These are phyloP conservation scores for Epinephelus awoara DNA, from an alignment of 2,797 vertebrate genomes.

Conservation along the genomic window DNA sequence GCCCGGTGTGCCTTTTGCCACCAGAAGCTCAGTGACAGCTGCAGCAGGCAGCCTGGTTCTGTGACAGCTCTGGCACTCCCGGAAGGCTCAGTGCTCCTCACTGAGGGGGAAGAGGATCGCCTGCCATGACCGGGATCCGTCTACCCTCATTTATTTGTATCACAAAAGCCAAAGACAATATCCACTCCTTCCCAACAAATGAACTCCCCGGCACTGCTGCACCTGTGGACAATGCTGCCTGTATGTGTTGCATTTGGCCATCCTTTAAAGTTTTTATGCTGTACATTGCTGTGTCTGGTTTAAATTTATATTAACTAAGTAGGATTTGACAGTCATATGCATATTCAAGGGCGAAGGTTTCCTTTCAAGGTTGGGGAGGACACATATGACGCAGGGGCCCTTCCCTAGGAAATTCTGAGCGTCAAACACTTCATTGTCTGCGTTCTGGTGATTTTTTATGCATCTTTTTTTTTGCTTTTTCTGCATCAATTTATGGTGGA, in stretches of 20 bases:
- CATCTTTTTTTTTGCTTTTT: too few species aligned
- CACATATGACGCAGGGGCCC: too few species aligned
- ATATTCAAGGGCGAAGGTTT: neutral
- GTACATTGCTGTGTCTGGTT: slow-evolving; percentile 31
- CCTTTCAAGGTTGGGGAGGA: too few species aligned
- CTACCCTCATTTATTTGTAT: slow-evolving; percentile 34
- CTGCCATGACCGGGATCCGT: slow-evolving; percentile 38
- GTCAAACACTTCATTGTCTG: too few species aligned
- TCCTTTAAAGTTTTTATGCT: slow-evolving; percentile 26
- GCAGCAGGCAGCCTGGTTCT: slow-evolving; percentile 57
- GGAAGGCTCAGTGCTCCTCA: slow-evolving; percentile 35
- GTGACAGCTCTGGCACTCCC: slow-evolving; percentile 66
- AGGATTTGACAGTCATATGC: slow-evolving; percentile 19
- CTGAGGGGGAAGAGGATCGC: slow-evolving; percentile 34
- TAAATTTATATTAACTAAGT: slow-evolving; percentile 25
- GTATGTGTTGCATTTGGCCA: slow-evolving; percentile 23
- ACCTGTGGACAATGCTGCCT: slow-evolving; percentile 47
- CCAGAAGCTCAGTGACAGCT: slow-evolving; percentile 75
- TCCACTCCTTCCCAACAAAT: slow-evolving; percentile 28
- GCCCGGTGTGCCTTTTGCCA: slow-evolving; percentile 50
- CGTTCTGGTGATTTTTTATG: too few species aligned
- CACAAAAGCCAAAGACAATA: slow-evolving; percentile 45
- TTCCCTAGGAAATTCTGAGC: too few species aligned
- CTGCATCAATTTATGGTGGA: too few species aligned
- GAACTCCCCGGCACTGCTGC: slow-evolving; percentile 23